phyloP scores from a whole-genome alignment of 2,888 invertebrate species.

The Serrognathus titanus region DNA sequence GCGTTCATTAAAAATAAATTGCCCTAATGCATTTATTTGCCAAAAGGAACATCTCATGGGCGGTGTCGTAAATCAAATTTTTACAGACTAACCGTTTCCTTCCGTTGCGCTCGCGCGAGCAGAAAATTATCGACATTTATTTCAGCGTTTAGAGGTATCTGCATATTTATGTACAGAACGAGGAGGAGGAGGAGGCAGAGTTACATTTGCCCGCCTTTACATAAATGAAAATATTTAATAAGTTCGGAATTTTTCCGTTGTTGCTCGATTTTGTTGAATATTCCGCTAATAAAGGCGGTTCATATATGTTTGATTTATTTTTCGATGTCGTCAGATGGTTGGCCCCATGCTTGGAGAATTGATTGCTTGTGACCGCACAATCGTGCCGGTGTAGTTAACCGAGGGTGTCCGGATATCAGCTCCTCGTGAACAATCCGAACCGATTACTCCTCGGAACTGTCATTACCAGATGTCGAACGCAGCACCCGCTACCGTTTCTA shows the following conservation, averaged over 20 bases:
- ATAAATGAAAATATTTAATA: too few species aligned
- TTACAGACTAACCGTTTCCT: conserved; percentile 27
- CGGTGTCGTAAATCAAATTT: conserved; percentile 26
- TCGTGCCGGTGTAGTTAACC: conserved; percentile 41
- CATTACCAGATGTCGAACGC: conserved; percentile 41
- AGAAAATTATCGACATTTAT: conserved; percentile 30
- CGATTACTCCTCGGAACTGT: conserved; percentile 43
- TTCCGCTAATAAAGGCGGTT: too few species aligned
- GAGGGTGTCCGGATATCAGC: conserved; percentile 39
- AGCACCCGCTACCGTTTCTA: conserved; percentile 15
- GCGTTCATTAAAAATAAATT: too few species aligned
- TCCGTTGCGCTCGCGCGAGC: conserved; percentile 27
- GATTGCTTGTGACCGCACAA: conserved; percentile 46
- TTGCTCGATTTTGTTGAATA: too few species aligned
- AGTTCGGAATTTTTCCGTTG: too few species aligned
- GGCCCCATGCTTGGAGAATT: conserved; percentile 31
- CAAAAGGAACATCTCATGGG: conserved; percentile 10
- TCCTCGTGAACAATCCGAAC: conserved; percentile 37
- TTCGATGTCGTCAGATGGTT: too few species aligned
- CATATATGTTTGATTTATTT: too few species aligned
- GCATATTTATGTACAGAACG: too few species aligned
- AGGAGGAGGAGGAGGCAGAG: too few species aligned
- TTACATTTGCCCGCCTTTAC: too few species aligned
- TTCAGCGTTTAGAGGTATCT: conserved; percentile 22
- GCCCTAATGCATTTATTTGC: background rate